These are phyloP conservation scores for Diploscapter pachys DNA, from an alignment of 1,140 invertebrate species.

Conservation along the genomic window DNA sequence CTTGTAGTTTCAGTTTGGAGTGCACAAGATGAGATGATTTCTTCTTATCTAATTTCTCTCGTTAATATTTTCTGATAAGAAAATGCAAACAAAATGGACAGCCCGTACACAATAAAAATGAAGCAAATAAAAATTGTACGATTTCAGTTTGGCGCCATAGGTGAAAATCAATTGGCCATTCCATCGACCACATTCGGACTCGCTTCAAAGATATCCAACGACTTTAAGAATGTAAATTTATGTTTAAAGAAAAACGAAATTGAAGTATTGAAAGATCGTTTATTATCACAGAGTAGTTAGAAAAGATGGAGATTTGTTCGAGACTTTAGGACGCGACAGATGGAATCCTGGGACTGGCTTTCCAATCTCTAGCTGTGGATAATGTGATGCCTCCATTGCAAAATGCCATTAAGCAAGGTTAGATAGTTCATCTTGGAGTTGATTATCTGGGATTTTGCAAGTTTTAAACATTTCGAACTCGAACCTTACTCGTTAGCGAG, in stretches of 20 bases:
- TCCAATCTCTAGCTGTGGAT: constrained; percentile 72
- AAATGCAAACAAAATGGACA: background rate
- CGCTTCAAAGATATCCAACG: constrained; percentile 20
- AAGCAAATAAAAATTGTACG: constrained; percentile 5
- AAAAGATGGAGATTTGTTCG: background rate
- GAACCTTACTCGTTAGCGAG: background rate
- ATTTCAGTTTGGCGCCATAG: constrained; percentile 27
- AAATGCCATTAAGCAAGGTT: constrained; percentile 31
- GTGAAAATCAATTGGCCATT: constrained; percentile 14
- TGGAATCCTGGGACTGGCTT: constrained; percentile 85
- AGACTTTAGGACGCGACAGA: constrained; percentile 66
- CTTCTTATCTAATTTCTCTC: too few relatives aligned
- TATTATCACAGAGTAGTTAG: too few relatives aligned
- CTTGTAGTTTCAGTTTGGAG: background rate
- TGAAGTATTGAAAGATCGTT: background rate
- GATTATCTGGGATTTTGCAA: too few relatives aligned
- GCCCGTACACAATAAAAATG: background rate
- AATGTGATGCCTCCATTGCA: constrained; percentile 31
- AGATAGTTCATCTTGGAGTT: too few relatives aligned
- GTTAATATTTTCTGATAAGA: too few relatives aligned
- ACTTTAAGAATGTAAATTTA: constrained; percentile 24
- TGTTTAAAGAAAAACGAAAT: background rate
- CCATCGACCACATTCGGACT: constrained; percentile 31
- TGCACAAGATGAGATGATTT: background rate
- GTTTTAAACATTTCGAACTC: too few relatives aligned